A percentile compares a stretch with the other conserved stretches of the same genome.
These are phyloP conservation scores for Bombus consobrinus DNA, from an alignment of 1,140 invertebrate species.

Conservation along the genomic window DNA sequence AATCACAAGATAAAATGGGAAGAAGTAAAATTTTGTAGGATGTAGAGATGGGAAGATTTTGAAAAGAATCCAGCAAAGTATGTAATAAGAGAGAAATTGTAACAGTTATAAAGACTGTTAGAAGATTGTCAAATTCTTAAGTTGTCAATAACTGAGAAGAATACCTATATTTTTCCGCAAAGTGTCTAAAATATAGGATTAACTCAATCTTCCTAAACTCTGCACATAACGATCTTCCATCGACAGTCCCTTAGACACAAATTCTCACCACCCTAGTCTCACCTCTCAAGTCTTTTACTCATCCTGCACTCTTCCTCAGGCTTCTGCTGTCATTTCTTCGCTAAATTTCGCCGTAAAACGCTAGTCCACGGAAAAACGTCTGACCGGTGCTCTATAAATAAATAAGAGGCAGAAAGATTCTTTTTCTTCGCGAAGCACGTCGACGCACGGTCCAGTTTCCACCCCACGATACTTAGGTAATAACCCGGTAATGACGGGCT, in stretches of 20 bases:
- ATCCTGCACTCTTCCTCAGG: accelerated
- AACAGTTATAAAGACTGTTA: too few relatives aligned
- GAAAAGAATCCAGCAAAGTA: too few relatives aligned
- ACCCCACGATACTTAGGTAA: constrained; percentile 77
- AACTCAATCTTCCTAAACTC: too few relatives aligned
- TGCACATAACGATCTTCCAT: too few relatives aligned
- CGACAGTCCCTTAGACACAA: background rate
- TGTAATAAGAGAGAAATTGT: too few relatives aligned
- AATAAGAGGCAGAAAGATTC: background rate
- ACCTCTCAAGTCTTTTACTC: background rate
- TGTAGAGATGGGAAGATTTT: too few relatives aligned
- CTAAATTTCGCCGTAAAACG: background rate
- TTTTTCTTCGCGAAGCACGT: constrained; percentile 51
- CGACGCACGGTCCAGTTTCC: constrained; percentile 60
- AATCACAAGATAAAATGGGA: too few relatives aligned
- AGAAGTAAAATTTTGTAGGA: too few relatives aligned
- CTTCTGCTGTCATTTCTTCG: background rate
- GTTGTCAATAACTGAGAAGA: too few relatives aligned
- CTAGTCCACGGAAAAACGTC: background rate
- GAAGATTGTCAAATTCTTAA: too few relatives aligned
- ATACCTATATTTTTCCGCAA: too few relatives aligned
- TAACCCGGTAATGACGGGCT: constrained; percentile 77
- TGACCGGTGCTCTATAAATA: background rate
- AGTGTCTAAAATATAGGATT: too few relatives aligned
- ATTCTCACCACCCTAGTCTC: background rate